phyloP scores from a whole-genome alignment of 2,113 vertebrate genomes.

The Athene cunicularia region DNA sequence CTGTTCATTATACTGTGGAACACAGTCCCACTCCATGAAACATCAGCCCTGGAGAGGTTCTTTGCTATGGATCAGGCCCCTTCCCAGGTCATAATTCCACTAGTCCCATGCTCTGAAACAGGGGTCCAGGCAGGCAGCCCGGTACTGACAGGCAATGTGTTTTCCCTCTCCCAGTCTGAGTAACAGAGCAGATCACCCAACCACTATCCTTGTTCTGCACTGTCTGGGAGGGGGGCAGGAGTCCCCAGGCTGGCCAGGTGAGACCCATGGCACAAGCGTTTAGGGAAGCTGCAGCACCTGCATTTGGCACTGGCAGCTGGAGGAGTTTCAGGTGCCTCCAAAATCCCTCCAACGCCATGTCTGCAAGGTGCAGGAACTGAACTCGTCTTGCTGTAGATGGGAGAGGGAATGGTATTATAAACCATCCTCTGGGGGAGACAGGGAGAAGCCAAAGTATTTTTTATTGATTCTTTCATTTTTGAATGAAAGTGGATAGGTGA shows the following conservation, averaged over 20 bases:
- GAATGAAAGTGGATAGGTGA: background rate
- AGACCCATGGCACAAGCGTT: background rate
- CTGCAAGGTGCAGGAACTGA: background rate
- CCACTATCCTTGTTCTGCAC: accelerated
- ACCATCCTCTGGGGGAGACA: background rate
- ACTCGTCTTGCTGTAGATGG: background rate
- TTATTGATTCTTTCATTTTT: background rate
- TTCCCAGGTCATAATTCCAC: background rate
- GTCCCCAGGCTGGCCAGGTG: accelerated
- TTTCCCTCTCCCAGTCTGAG: background rate
- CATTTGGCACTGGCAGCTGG: background rate
- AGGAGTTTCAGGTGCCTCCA: background rate
- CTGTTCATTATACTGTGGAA: background rate
- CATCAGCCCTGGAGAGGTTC: background rate
- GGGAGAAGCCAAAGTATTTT: background rate
- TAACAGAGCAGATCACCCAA: background rate
- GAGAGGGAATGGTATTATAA: background rate
- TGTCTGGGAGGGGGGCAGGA: background rate
- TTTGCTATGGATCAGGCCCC: background rate
- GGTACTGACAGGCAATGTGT: background rate
- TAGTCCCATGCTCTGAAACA: background rate
- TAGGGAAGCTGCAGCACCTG: background rate
- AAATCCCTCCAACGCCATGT: background rate
- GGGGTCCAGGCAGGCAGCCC: background rate
- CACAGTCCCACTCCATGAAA: background rate